Conservation (phyloP, 2,888 invertebrate genomes). For the Blastobasis lacticolella region DNA sequence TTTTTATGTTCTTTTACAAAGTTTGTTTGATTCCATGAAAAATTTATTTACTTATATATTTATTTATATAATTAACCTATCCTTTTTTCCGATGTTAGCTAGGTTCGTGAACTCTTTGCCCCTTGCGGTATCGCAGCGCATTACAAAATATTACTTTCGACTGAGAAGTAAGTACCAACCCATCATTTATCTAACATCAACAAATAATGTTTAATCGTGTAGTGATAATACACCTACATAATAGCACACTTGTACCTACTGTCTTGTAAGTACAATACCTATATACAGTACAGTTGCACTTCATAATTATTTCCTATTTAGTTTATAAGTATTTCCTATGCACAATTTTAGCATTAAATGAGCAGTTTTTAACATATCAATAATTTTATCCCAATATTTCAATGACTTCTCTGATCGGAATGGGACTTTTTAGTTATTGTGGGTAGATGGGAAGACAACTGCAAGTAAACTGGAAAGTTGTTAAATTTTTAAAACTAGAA, state of each 20-base stretch:
- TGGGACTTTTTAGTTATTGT: no score
- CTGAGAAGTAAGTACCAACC: slow-evolving; percentile 16
- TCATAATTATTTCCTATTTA: not conserved
- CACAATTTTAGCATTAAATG: no score
- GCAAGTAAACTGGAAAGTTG: no score
- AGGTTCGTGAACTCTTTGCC: slow-evolving; percentile 75
- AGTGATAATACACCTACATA: not conserved
- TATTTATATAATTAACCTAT: not conserved
- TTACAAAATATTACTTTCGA: slow-evolving; percentile 79
- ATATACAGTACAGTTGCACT: not conserved
- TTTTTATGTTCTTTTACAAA: no score
- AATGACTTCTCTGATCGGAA: no score
- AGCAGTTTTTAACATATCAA: no score
- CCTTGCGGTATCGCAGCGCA: slow-evolving; percentile 71
- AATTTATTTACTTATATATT: not conserved
- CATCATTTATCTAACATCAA: no score
- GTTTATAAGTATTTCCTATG: not conserved
- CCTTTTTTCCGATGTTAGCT: slow-evolving; percentile 63
- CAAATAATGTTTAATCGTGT: no score
- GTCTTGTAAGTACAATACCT: not conserved
- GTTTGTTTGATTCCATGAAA: no score
- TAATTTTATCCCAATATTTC: no score
- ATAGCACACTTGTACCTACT: not conserved
- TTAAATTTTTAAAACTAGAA: no score
- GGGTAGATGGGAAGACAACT: no score